Conservation (phyloP, 1,140 invertebrate genomes). For the Paraescarpia echinospica region DNA sequence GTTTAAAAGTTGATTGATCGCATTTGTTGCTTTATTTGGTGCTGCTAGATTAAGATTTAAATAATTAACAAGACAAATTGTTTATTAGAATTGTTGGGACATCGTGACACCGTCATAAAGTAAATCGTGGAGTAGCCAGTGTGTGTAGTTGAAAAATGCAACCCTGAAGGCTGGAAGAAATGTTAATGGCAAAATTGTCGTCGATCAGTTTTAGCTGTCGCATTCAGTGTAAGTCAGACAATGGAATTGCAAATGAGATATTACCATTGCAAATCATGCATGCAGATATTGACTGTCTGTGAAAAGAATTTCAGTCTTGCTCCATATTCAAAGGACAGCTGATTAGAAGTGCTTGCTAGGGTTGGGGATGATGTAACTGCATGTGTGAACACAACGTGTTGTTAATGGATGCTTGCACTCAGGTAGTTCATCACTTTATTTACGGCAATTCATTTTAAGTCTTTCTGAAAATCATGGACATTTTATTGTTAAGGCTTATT, state of each 20-base stretch:
- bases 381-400: background rate
- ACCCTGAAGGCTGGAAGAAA: background rate
- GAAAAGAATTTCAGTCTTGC: background rate
- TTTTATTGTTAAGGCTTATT: background rate
- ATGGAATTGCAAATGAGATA: conserved; percentile 6
- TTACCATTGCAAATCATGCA: background rate
- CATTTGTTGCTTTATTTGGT: background rate
- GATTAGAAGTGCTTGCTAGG: background rate
- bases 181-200: background rate
- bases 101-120: background rate
- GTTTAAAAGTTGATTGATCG: background rate
- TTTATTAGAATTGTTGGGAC: background rate
- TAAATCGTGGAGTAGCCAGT: background rate
- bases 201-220: background rate
- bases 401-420: background rate
- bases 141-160: background rate
- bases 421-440: background rate
- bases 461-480: background rate
- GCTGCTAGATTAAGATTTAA: background rate
- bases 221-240: background rate
- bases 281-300: conserved; percentile 1
- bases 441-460: background rate
- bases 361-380: background rate
- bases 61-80: background rate
- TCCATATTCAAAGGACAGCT: background rate